phyloP scores from a whole-genome alignment of 2,113 vertebrate species.

The Cathartes aura region DNA sequence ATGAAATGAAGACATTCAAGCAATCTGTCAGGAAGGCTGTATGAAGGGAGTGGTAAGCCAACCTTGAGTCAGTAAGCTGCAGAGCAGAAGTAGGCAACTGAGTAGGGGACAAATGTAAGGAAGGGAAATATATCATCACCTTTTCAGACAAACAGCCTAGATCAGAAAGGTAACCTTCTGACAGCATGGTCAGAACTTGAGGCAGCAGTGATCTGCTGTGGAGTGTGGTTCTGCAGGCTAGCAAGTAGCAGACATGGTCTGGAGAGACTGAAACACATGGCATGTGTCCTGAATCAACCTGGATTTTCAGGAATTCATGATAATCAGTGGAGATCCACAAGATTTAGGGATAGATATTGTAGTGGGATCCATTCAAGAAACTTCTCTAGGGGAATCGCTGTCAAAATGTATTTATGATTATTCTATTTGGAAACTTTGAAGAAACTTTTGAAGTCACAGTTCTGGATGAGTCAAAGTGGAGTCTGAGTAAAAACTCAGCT shows the following conservation, averaged over 20 bases:
- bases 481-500: not conserved
- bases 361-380: not conserved
- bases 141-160: not conserved
- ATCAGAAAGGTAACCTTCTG: not conserved
- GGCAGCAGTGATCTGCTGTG: not conserved
- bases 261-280: not conserved
- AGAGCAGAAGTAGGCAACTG: not conserved
- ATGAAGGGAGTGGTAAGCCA: not conserved
- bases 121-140: not conserved
- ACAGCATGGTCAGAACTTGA: not conserved
- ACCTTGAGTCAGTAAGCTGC: not conserved
- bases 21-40: not conserved
- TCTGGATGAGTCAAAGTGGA: not conserved
- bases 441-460: not conserved
- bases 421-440: not conserved
- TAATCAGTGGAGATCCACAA: not conserved
- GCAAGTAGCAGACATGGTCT: not conserved
- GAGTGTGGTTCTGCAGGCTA: not conserved
- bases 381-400: not conserved
- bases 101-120: not conserved
- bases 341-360: not conserved
- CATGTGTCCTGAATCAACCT: not conserved
- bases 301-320: not conserved
- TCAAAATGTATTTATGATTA: not conserved
- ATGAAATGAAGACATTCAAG: not conserved